These are phyloP conservation scores for Argyrosomus japonicus DNA, from an alignment of 2,113 vertebrate genomes.

Conservation along the genomic window DNA sequence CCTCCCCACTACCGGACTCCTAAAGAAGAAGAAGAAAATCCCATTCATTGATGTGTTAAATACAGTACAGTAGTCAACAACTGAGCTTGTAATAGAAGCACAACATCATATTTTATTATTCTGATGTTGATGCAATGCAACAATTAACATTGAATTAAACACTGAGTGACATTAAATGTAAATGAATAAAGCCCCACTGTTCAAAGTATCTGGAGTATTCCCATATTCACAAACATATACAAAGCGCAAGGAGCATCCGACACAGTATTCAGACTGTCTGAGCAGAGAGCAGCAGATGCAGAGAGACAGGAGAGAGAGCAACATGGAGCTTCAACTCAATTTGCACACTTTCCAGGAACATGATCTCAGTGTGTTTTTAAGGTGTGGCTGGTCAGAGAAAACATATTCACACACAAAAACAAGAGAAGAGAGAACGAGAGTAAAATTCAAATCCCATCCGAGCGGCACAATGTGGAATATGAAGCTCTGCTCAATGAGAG, in stretches of 20 bases:
- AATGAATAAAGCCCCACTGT: neutral
- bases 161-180: slow-evolving; percentile 7
- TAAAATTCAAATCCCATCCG: slow-evolving; percentile 16
- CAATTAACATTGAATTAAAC: neutral
- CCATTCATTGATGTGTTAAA: neutral
- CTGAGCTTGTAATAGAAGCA: neutral
- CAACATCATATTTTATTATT: neutral
- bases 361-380: slow-evolving; percentile 76
- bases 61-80: neutral
- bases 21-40: slow-evolving; percentile 60
- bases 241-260: slow-evolving; percentile 10
- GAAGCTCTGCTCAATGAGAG: slow-evolving; percentile 25
- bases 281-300: neutral
- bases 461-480: slow-evolving; percentile 22
- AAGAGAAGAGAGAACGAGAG: slow-evolving; percentile 18
- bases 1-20: slow-evolving; percentile 98
- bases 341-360: slow-evolving; percentile 68
- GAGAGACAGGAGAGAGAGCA: slow-evolving; percentile 15
- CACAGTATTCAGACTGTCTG: neutral
- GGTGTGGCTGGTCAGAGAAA: slow-evolving; percentile 68
- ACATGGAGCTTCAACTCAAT: slow-evolving; percentile 62
- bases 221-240: neutral
- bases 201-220: neutral
- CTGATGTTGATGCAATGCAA: neutral
- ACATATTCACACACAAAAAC: slow-evolving; percentile 46